Evolutionary conservation across 2,113 vertebrate genomes (phyloP).

Genomic region (Seriola quinqueradiata): DNA sequence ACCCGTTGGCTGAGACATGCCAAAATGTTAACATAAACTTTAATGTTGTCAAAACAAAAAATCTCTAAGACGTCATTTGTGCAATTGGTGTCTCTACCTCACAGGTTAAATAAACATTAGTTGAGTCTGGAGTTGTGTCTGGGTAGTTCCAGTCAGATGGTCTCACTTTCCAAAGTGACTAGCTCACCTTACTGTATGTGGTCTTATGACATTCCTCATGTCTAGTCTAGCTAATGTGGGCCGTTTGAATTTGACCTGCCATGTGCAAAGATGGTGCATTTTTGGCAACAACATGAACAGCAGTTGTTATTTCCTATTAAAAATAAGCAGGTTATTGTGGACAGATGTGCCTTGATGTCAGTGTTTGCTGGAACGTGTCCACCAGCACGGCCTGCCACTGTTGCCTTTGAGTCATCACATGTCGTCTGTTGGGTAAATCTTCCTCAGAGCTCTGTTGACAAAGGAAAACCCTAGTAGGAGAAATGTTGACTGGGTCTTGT

Average conservation of each 20-base stretch:
- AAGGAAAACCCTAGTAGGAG: background rate
- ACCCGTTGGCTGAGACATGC: no score
- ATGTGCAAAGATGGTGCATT: background rate
- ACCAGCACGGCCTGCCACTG: no score
- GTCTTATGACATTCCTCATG: constrained; percentile 6
- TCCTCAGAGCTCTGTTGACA: background rate
- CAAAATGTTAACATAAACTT: no score
- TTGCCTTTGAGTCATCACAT: background rate
- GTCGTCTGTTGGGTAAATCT: background rate
- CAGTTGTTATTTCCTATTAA: background rate
- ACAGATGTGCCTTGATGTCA: background rate
- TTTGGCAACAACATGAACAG: background rate
- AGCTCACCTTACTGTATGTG: background rate
- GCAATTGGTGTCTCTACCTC: background rate
- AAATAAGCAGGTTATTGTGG: background rate
- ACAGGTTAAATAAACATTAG: background rate
- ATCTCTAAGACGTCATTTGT: no score
- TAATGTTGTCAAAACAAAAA: no score
- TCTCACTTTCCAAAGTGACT: background rate
- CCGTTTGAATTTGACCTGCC: constrained; percentile 13
- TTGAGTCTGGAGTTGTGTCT: background rate
- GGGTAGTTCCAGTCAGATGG: background rate
- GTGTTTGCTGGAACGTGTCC: background rate
- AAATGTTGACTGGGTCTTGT: background rate
- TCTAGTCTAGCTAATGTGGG: background rate